These are phyloP conservation scores for Lepilemur ruficaudatus DNA, from an alignment of 2,797 vertebrate species.

Conservation along the genomic window DNA sequence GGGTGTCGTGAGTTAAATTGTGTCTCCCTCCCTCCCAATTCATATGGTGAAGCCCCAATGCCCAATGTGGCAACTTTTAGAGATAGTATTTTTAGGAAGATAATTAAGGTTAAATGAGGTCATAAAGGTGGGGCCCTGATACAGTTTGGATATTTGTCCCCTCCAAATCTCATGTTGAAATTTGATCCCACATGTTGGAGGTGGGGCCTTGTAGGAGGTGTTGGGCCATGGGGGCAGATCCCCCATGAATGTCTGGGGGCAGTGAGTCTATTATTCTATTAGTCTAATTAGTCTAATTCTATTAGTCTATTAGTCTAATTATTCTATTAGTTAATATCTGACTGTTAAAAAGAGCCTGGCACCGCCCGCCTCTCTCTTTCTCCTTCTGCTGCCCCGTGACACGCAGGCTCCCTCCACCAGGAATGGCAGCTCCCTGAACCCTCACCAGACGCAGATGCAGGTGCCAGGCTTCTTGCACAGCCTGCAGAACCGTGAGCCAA, in stretches of 20 bases:
- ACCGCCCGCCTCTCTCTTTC: no score
- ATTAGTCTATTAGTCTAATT: no score
- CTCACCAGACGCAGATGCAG: background rate
- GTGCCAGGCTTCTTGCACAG: no score
- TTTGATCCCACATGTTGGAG: background rate
- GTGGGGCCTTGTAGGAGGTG: background rate
- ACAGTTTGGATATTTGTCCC: background rate
- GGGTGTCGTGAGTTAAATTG: background rate
- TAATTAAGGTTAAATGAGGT: background rate
- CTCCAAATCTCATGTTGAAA: background rate
- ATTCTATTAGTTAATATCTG: background rate
- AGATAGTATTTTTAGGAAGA: background rate
- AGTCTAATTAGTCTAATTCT: no score
- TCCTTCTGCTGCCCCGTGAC: no score
- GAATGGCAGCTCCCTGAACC: background rate
- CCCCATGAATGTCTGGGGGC: no score
- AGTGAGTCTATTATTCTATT: no score
- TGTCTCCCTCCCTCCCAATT: background rate
- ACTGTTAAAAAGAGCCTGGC: background rate
- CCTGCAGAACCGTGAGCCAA: fast-evolving
- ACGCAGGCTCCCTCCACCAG: background rate
- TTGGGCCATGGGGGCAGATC: no score
- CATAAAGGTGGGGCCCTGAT: background rate
- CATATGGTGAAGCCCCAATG: background rate
- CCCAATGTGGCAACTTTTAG: background rate